Evolutionary conservation across 1,140 invertebrate species (phyloP), one percentile per base, ranked within the genome.

Genomic region (Telenomus remus): DNA sequence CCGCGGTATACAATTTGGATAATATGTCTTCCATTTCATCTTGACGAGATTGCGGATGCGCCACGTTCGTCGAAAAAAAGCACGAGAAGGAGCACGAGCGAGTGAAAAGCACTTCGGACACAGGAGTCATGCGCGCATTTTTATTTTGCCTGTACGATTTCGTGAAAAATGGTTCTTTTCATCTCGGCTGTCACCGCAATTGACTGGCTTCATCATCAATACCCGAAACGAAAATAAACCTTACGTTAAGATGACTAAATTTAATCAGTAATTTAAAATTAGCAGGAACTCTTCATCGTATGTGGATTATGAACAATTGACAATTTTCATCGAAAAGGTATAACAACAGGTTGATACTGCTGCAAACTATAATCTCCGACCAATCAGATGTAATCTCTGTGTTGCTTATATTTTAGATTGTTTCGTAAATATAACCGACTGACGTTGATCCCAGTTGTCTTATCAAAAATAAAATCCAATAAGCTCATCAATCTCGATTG

Each of bases 111-210:
- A 47, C 54, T 50, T 46, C 39, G 47, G 35, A 51, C 51, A 39
- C 0, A 47, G 34, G 13, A 19, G 47, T 72, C 50, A 59, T 44
- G 35, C 47, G 16, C 44, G 53, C 48, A 64, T 57, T 73, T 65
- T 65, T 73, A 73, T 73, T 74, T 66, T 39, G 63, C 63, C 46
- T 50, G 51, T 56, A 65, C 49, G 37, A 66, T 74, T 74, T 74
- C 13, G 46, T 74, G 51, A 66, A 57, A 74, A 74, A 74, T 66
- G 63, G 56, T 56, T 44, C 49, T 56, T 60, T 44, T 73, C 70
- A 71, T 71, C 53, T 51, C 60, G 46, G 0, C 54, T 72, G 59
- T 64, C 60, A 43, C 42, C 54, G 44, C 48, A 54, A 60, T 65
- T 65, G 70, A 60, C 59, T 73, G 54, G 65, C 44, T 73, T 61